Evolutionary conservation across 2,888 invertebrate genomes (phyloP), one percentile per base, ranked within the genome.

Genomic region (Calameuta filiformis): DNA sequence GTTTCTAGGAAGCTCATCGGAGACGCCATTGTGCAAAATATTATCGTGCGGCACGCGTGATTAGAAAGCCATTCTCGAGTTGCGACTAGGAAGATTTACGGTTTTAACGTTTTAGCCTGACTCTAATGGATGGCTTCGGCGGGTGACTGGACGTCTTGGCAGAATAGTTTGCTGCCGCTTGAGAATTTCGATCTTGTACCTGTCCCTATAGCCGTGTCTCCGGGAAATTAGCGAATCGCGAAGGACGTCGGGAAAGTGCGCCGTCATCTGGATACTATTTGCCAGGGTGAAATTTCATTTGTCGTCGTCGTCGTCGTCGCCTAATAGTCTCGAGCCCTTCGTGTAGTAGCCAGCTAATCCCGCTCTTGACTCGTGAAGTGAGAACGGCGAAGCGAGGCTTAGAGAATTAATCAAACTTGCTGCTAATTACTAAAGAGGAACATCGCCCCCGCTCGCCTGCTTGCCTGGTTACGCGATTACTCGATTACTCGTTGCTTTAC

Each of bases 221-320:
- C 15, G 15, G 40, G 12, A 35, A 35, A 35, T 35, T 35, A 35
- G 35, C 35, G 35, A 33, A 71, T 71, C 31, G 71, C 33, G 31
- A 23, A 71, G 71, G 71, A 71, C 71, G 31, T 15, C 71, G 23
- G 33, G 56, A 56, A 56, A 56, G 56, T 23, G 56, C 56, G 23
- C 23, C 56, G 56, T 56, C 56, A 56, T 23, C 56, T 23, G 56
- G 23, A 23, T 9, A 87, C 87, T 86, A 89, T 89, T 89, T 87
- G 85, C 87, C 83, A 79, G 84, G 80, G 82, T 82, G 85, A 87
- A 88, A 88, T 89, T 89, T 88, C 88, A 87, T 87, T 88, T 86
- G 86, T 85, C 83, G 56, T 56, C 56, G 86, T 85, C 83, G 40
- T 40, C 40, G 56, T 23, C 56, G 56, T 56, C 56, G 56, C 56